These are phyloP conservation scores for Drepanosiphum platanoidis DNA, from an alignment of 2,888 invertebrate genomes.

Conservation along the genomic window DNA sequence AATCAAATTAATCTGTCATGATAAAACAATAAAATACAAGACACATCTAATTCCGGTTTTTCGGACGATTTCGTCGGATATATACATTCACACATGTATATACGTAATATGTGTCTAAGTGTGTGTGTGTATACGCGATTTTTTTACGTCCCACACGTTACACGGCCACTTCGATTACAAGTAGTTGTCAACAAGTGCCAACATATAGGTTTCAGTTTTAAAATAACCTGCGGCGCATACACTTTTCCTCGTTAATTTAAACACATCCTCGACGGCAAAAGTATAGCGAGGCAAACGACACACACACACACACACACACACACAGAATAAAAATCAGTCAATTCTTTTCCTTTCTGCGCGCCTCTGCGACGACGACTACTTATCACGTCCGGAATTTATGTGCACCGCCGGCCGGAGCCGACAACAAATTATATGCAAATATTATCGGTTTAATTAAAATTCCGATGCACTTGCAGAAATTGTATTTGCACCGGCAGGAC, in stretches of 20 bases:
- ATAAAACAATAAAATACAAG: neutral
- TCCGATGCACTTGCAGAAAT: conserved; percentile 1
- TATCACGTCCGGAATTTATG: conserved; percentile 33
- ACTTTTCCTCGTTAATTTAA: conserved; percentile 40
- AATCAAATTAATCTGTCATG: neutral
- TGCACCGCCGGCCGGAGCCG: neutral
- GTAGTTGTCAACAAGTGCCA: conserved; percentile 44
- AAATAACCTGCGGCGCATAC: conserved; percentile 31
- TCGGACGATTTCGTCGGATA: neutral
- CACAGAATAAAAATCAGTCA: conserved; percentile 11
- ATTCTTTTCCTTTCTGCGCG: conserved; percentile 7
- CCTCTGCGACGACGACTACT: neutral
- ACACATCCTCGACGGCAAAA: neutral
- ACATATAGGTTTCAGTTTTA: conserved; percentile 32
- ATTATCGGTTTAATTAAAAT: conserved; percentile 32
- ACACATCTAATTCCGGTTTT: neutral
- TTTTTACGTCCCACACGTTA: conserved; percentile 16
- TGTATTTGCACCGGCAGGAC: neutral
- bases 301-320: no score
- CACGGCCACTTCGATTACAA: conserved; percentile 7
- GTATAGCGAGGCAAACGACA: neutral
- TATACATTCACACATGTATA: neutral
- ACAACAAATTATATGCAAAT: conserved; percentile 39
- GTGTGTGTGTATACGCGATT: neutral
- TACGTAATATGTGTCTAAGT: neutral